These are phyloP conservation scores for Mycteria americana DNA, from an alignment of 2,797 vertebrate species.

Conservation along the genomic window DNA sequence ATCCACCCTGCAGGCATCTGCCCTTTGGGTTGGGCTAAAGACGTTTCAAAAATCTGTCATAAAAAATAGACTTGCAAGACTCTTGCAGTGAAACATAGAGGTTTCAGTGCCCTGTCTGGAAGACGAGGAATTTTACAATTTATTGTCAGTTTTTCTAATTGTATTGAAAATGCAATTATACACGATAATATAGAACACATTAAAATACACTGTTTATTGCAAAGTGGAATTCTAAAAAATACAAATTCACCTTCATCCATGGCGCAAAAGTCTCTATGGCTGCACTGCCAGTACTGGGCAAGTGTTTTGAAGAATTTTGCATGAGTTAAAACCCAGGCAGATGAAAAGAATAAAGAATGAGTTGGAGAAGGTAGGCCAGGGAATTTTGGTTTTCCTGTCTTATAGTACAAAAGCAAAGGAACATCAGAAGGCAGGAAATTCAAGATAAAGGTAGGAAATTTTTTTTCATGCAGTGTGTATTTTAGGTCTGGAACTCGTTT, in stretches of 20 bases:
- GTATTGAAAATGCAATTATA: neutral
- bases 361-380: neutral
- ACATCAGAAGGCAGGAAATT: neutral
- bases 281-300: neutral
- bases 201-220: neutral
- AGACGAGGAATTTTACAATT: neutral
- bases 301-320: neutral
- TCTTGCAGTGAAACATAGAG: neutral
- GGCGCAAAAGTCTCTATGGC: neutral
- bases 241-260: neutral
- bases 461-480: neutral
- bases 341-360: neutral
- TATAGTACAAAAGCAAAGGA: neutral
- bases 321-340: neutral
- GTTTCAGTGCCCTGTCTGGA: neutral
- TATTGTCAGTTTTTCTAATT: neutral
- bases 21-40: conserved; percentile 46
- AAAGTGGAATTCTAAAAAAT: neutral
- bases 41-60: conserved; percentile 14
- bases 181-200: neutral
- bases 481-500: neutral
- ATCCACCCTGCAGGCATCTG: conserved; percentile 42
- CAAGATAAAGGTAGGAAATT: neutral
- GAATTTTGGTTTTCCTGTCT: neutral
- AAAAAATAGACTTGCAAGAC: neutral